These are phyloP conservation scores for Porites cylindrica DNA, from an alignment of 92 coral and sea anemone genomes.

Conservation along the genomic window DNA sequence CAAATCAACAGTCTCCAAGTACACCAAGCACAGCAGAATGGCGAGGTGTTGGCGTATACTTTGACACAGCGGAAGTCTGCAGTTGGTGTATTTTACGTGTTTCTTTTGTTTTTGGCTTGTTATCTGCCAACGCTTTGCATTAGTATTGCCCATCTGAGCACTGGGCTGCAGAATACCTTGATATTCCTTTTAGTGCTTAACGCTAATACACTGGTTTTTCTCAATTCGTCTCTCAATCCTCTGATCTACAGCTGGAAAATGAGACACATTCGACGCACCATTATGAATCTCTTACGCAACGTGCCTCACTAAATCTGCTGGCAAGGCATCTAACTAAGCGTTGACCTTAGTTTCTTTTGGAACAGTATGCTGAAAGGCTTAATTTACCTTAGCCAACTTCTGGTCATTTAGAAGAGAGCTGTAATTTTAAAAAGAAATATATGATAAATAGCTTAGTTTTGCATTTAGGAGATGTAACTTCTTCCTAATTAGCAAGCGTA, in stretches of 20 bases:
- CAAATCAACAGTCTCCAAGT: background rate
- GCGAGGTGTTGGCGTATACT: background rate
- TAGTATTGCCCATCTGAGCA: background rate
- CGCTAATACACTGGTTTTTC: background rate
- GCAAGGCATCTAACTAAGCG: no score
- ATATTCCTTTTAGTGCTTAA: background rate
- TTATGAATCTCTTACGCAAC: background rate
- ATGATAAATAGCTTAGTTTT: no score
- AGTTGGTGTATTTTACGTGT: background rate
- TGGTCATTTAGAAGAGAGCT: no score
- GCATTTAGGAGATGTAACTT: no score
- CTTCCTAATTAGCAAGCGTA: no score
- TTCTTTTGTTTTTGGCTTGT: background rate
- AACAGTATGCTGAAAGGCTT: no score
- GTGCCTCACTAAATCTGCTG: no score
- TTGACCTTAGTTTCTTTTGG: no score
- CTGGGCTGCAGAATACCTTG: background rate
- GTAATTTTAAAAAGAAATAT: no score
- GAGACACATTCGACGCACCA: conserved; percentile 9
- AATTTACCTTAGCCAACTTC: no score
- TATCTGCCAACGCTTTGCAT: background rate
- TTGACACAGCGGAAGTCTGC: background rate
- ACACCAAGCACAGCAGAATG: background rate
- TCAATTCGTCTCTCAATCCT: background rate
- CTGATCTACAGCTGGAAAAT: conserved; percentile 14